Conservation (phyloP, 2,888 invertebrate genomes). For the Amblyjoppa fuscipennis region DNA sequence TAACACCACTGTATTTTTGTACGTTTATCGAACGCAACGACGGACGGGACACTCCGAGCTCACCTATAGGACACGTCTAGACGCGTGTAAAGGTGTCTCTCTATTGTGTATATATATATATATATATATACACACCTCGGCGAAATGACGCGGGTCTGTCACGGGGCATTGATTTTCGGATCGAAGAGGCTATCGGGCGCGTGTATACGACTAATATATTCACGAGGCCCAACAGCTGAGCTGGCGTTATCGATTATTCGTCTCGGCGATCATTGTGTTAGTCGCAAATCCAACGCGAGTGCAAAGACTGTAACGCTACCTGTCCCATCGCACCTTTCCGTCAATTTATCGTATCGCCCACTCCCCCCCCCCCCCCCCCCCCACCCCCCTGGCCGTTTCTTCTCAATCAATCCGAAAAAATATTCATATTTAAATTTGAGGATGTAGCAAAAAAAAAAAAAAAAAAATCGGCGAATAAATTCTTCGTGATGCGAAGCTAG, state of each 20-base stretch:
- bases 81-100: conserved; percentile 44
- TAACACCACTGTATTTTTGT: conserved; percentile 44
- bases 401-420: too few species aligned
- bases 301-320: too few species aligned
- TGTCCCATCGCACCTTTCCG: too few species aligned
- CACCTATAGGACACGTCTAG: conserved; percentile 61
- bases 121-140: not conserved
- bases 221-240: conserved; percentile 42
- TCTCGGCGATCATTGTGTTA: conserved; percentile 6
- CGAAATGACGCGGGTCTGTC: conserved; percentile 46
- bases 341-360: too few species aligned
- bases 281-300: conserved; percentile 11
- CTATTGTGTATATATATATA: too few species aligned
- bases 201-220: conserved; percentile 25
- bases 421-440: too few species aligned
- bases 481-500: too few species aligned
- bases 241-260: conserved; percentile 37
- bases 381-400: too few species aligned
- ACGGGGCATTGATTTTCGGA: conserved; percentile 63
- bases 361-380: too few species aligned
- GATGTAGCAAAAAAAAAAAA: too few species aligned
- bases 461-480: too few species aligned
- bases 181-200: conserved; percentile 57
- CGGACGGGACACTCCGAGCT: conserved; percentile 53
- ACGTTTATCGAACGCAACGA: conserved; percentile 55